Base-by-base conservation (phyloP, 2,888 invertebrate genomes). In the Drosophila pseudotakahashii region DNA sequence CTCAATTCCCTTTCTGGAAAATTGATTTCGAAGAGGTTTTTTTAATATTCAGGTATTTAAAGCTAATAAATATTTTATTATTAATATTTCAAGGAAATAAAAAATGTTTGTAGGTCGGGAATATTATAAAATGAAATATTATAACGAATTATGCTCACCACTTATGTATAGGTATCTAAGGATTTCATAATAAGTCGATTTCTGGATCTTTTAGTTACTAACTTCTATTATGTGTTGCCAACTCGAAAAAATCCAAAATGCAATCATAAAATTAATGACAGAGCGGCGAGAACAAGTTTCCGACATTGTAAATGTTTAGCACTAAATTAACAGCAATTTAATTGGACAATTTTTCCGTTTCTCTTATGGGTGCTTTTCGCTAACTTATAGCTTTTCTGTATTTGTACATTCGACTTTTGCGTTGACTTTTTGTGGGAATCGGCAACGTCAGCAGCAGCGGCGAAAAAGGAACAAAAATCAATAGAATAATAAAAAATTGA, bases 271-370 rank as follows among this genome's bases (percentile, higher is more conserved):
- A 70, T 70, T 72, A 76, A 83, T 76, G 76, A 76, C 67, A 52
- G 64, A 68, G 55, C 48, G 73, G 36, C 53, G 66, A 76, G 74
- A 85, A 79, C 79, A 78, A 79, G 81, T 79, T 85, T 79, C 62
- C 69, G 67, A 74, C 76, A 75, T 85, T 79, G 80, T 78, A 85
- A 81, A 82, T 82, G 77, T 85, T 81, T 81, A 85, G 85, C 81
- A 80, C 68, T 66, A 80, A 85, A 85, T 82, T 82, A 85, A 85
- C 77, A 85, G 66, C 77, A 78, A 75, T 85, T 85, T 80, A 85
- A 85, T 82, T 79, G 77, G 73, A 72, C 68, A 66, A 63, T 76
- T 71, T 70, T 45, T 53, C 45, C 47, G 52, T 26, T 68, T 62
- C 52, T 61, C 54, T 39, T 66, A 36, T 53, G 41, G 42, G 39